phyloP scores from a whole-genome alignment of 1,140 invertebrate species.

The Diorhabda carinulata region DNA sequence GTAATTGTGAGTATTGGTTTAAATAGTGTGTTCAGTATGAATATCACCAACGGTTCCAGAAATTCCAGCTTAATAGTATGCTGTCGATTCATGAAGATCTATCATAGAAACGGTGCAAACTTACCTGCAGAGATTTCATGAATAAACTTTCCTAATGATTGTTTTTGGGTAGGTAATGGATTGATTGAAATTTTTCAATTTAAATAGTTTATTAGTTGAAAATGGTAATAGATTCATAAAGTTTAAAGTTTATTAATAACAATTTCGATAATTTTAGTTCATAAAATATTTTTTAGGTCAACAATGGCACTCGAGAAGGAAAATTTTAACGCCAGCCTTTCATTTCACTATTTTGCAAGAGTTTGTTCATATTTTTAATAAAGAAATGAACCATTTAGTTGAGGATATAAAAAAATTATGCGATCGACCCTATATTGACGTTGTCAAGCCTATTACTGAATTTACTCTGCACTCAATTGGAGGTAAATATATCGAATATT shows the following conservation, averaged over 20 bases:
- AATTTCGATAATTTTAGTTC: no score
- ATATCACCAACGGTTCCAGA: no score
- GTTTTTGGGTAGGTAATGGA: no score
- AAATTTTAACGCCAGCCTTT: conserved; percentile 83
- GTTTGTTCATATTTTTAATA: conserved; percentile 70
- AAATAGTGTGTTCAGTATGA: no score
- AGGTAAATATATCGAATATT: conserved; percentile 28
- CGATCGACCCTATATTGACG: conserved; percentile 14
- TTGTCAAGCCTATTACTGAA: conserved; percentile 11
- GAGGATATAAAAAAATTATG: conserved; percentile 30
- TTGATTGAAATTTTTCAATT: no score
- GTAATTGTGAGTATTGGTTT: no score
- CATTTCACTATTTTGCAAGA: conserved; percentile 83
- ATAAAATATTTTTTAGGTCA: conserved; percentile 50
- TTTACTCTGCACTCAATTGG: conserved; percentile 25
- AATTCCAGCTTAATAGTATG: no score
- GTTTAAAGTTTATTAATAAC: background rate
- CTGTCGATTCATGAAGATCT: no score
- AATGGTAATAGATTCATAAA: background rate
- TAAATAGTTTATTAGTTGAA: no score
- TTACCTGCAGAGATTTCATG: no score
- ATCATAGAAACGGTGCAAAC: no score
- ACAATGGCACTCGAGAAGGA: conserved; percentile 74
- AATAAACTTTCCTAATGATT: no score
- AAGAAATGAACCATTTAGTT: conserved; percentile 58